A percentile compares a stretch with the other conserved stretches of the same genome.
phyloP scores from a whole-genome alignment of 2,113 vertebrate genomes.

The Strix uralensis region DNA sequence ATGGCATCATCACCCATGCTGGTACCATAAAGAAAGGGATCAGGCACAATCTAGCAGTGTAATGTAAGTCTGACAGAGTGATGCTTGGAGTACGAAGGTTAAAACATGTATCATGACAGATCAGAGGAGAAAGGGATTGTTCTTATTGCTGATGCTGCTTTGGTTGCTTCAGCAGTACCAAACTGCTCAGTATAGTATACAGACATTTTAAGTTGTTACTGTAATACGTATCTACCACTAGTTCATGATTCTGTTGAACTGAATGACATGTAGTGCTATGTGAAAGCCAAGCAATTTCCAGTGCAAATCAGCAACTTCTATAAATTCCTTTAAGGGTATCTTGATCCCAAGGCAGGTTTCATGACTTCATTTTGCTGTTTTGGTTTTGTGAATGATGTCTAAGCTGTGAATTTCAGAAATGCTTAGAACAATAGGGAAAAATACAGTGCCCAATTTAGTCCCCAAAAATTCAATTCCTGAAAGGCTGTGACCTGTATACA shows the following conservation, averaged over 20 bases:
- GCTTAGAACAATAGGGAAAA: not conserved
- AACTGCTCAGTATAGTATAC: not conserved
- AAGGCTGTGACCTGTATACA: not conserved
- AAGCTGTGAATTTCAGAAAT: not conserved
- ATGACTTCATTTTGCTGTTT: not conserved
- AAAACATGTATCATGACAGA: not conserved
- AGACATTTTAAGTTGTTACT: not conserved
- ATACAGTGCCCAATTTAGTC: not conserved
- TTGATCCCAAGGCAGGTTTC: not conserved
- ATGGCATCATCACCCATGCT: too few species aligned
- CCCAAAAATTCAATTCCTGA: not conserved
- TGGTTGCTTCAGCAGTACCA: not conserved
- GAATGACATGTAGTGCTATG: not conserved
- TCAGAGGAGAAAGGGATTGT: not conserved
- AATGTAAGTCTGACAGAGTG: not conserved
- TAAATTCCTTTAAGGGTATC: not conserved
- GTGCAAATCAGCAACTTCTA: not conserved
- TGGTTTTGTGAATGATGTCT: not conserved
- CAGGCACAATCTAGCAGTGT: not conserved
- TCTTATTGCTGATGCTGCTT: not conserved
- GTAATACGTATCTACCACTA: not conserved
- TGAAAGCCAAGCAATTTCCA: not conserved
- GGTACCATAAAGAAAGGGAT: not conserved
- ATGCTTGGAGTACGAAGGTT: not conserved
- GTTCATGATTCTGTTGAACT: not conserved